Conservation (phyloP, 2,113 vertebrate species). For the Pteruthius melanotis region DNA sequence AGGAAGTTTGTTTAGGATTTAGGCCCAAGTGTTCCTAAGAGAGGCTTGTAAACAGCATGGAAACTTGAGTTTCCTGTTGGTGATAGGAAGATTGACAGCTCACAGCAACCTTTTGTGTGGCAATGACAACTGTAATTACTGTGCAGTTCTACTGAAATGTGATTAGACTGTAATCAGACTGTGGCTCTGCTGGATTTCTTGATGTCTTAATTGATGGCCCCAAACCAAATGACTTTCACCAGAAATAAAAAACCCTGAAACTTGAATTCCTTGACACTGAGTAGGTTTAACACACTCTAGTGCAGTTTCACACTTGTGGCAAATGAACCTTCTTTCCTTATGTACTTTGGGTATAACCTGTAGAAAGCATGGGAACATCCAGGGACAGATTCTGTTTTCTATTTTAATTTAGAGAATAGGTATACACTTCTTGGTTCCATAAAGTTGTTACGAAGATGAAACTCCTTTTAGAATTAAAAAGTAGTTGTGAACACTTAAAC, state of each 20-base stretch:
- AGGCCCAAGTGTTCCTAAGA: constrained; percentile 61
- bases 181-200: background rate
- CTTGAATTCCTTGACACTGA: background rate
- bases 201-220: background rate
- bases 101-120: constrained; percentile 36
- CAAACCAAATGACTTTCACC: background rate
- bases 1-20: constrained; percentile 72
- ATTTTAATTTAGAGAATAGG: background rate
- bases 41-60: constrained; percentile 59
- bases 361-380: background rate
- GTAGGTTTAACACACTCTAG: background rate
- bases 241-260: background rate
- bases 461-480: background rate
- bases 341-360: background rate
- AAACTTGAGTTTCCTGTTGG: constrained; percentile 67
- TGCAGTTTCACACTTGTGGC: background rate
- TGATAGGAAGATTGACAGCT: constrained; percentile 63
- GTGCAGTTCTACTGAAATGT: background rate
- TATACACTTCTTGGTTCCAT: background rate
- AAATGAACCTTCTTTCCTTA: background rate
- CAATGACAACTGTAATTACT: constrained; percentile 19
- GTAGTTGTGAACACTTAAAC: background rate
- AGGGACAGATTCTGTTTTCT: background rate
- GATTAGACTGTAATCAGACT: constrained; percentile 11
- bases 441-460: background rate